Conservation (phyloP, 2,888 invertebrate species). For the Latheticus oryzae region DNA sequence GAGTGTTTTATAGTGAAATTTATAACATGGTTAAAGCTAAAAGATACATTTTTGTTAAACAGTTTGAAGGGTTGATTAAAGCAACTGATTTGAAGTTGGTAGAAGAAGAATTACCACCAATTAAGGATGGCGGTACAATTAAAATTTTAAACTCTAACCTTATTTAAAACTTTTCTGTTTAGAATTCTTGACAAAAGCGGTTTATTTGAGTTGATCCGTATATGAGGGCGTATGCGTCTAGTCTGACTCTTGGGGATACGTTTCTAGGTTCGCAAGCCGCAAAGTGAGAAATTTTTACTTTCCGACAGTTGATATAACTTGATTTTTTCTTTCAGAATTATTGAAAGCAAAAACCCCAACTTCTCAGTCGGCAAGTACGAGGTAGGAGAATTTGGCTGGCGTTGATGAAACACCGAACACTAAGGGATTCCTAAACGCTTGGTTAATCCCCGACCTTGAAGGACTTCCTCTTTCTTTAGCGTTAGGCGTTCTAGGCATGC, state of each 20-base stretch:
- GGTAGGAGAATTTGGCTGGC: constrained; percentile 77
- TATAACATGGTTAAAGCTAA: constrained; percentile 67
- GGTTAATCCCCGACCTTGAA: constrained; percentile 70
- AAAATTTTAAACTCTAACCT: constrained; percentile 10
- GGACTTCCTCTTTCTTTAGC: constrained; percentile 73
- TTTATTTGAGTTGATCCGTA: constrained; percentile 81
- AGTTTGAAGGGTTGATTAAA: constrained; percentile 76
- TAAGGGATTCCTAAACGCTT: constrained; percentile 69
- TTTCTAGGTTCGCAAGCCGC: constrained; percentile 81
- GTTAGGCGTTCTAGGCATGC: constrained; percentile 77
- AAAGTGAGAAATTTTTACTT: constrained; percentile 69
- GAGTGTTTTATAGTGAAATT: too few relatives aligned
- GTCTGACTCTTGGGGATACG: constrained; percentile 69
- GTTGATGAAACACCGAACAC: constrained; percentile 62
- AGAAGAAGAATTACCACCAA: constrained; percentile 74
- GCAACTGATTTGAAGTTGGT: constrained; percentile 73
- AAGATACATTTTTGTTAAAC: constrained; percentile 74
- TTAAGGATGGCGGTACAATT: constrained; percentile 75
- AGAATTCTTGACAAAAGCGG: constrained; percentile 77
- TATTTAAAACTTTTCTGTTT: too few relatives aligned
- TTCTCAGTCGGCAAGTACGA: constrained; percentile 75
- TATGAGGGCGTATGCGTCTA: constrained; percentile 72
- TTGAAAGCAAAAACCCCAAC: constrained; percentile 73
- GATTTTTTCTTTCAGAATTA: constrained; percentile 71
- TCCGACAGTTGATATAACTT: too few relatives aligned